Evolutionary conservation across 2,113 vertebrate genomes (phyloP).

Genomic region (Brachypodius melanocephalos): DNA sequence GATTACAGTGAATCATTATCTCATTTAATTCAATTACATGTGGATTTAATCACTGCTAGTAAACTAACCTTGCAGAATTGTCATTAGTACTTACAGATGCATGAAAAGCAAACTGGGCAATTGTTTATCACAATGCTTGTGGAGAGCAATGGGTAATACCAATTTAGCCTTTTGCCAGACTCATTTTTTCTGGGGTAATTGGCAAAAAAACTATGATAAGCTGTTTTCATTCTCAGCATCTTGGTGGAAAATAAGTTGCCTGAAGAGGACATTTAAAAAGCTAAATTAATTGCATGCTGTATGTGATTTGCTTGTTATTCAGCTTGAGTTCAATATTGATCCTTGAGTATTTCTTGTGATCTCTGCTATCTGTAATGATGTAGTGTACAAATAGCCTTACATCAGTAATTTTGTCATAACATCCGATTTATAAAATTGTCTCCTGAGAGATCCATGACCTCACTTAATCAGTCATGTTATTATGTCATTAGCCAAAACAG

Average conservation of each 20-base stretch:
- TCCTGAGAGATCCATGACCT: background rate
- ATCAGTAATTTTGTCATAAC: background rate
- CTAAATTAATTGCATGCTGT: background rate
- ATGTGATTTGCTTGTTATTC: background rate
- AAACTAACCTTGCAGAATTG: background rate
- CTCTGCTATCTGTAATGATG: background rate
- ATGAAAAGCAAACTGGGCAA: background rate
- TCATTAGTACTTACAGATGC: background rate
- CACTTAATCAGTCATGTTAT: background rate
- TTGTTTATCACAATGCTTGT: background rate
- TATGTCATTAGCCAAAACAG: background rate
- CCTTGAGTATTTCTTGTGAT: conserved; percentile 1
- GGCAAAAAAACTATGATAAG: background rate
- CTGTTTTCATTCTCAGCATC: background rate
- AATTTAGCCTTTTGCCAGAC: background rate
- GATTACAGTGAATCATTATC: background rate
- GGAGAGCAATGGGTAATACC: background rate
- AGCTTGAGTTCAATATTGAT: conserved; percentile 25
- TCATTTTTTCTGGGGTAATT: background rate
- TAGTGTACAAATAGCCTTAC: background rate
- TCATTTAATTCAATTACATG: background rate
- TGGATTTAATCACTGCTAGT: background rate
- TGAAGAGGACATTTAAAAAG: background rate
- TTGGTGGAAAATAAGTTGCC: background rate
- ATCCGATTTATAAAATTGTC: background rate